phyloP scores from a whole-genome alignment of 2,888 invertebrate species.

The Craniophora ligustri region DNA sequence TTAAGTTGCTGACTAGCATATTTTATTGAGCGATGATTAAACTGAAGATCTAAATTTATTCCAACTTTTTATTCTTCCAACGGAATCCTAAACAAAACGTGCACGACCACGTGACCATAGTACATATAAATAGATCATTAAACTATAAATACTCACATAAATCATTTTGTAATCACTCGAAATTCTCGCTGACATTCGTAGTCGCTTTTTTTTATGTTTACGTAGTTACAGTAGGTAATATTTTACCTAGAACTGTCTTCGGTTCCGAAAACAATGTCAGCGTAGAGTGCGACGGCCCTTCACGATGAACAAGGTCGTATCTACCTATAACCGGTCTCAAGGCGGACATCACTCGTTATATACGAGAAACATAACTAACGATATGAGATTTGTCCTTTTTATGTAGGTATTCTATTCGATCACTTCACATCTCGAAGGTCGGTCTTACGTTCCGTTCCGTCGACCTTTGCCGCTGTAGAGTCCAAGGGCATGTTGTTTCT shows the following conservation, averaged over 20 bases:
- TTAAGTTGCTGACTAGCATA: no score
- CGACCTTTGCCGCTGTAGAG: slow-evolving; percentile 13
- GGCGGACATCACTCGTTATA: slow-evolving; percentile 40
- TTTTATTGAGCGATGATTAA: neutral
- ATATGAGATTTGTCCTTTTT: slow-evolving; percentile 30
- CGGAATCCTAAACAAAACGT: slow-evolving; percentile 28
- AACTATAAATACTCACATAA: slow-evolving; percentile 50
- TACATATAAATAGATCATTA: slow-evolving; percentile 36
- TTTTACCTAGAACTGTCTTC: slow-evolving; percentile 52
- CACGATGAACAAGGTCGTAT: slow-evolving; percentile 42
- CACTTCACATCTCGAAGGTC: slow-evolving; percentile 5
- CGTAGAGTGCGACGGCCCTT: slow-evolving; percentile 60
- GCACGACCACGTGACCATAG: slow-evolving; percentile 20
- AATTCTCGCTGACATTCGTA: slow-evolving; percentile 31
- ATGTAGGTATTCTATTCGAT: slow-evolving; percentile 37
- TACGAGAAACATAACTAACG: slow-evolving; percentile 9
- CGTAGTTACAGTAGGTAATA: slow-evolving; percentile 31
- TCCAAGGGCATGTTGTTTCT: slow-evolving; percentile 14
- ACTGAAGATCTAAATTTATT: slow-evolving; percentile 16
- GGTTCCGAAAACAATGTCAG: slow-evolving; percentile 32
- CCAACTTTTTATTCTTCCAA: slow-evolving; percentile 11
- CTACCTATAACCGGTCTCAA: slow-evolving; percentile 50
- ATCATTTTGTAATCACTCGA: slow-evolving; percentile 50
- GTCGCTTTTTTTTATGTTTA: slow-evolving; percentile 40
- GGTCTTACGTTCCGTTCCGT: neutral